Evolutionary conservation across 2,888 invertebrate genomes (phyloP), one percentile per base, ranked within the genome.

Genomic region (Tetragnatha montana): DNA sequence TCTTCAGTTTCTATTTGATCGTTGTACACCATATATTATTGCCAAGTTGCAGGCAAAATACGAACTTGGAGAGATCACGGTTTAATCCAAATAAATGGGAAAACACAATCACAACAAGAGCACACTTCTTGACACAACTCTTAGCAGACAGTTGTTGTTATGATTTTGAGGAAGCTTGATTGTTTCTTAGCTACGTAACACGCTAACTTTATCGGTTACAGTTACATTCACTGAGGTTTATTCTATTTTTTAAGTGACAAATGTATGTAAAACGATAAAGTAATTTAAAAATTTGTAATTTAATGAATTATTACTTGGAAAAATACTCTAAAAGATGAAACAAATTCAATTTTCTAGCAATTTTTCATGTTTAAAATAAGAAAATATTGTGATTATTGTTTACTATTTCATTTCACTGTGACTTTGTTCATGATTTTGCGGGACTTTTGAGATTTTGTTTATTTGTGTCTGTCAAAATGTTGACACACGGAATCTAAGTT

Each of bases 131-230:
- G 78, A 51, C 60, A 51, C 69, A 74, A 82, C 71, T 60, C 74
- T 51, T 50, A 73, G 50, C 60, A 51, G 73, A 82, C 60, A 8
- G 73, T 51, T 50, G 73, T 51, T 50, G 76, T n/a, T 19, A 76
- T 76, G 76, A 49, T 76, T 78, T 60, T 78, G 60, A 50, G 69
- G 50, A 51, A 73, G 82, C 73, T 82, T 82, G 73, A 82, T 82
- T 82, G 82, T 82, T 50, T 74, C 82, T 51, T 82, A 82, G 82
- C 82, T 82, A 82, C 82, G 82, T 82, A 82, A 82, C 82, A 82
- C 73, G 82, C 82, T 82, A 22, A 22, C 47, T 35, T 17, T 21
- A 0, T 17, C 50, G 81, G 82, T 21, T 51, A 71, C 19, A 82
- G 82, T 51, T 81, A 81, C 0, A 12, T 21, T 21, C 71, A n/a